Evolutionary conservation across 2,113 vertebrate species (phyloP).

Genomic region (Pristiophorus japonicus): DNA sequence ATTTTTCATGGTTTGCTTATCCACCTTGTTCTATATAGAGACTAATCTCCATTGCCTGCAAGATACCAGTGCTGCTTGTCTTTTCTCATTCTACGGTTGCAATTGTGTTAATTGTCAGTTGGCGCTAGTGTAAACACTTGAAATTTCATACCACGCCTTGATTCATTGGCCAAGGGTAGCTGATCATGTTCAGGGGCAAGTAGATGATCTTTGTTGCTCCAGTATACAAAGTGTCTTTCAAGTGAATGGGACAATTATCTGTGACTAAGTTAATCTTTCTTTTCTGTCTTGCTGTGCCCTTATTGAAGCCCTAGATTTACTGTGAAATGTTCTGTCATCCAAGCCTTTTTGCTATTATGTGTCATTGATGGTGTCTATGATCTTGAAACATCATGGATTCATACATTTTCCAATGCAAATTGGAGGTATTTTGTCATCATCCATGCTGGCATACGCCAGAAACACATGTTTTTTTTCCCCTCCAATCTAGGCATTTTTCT

Average conservation of each 20-base stretch:
- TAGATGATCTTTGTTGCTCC: neutral
- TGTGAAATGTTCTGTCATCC: neutral
- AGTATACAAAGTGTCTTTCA: neutral
- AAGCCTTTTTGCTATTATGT: neutral
- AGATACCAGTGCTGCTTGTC: neutral
- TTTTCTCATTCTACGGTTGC: neutral
- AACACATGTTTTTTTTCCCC: neutral
- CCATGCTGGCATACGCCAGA: neutral
- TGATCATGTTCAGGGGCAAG: neutral
- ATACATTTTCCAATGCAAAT: neutral
- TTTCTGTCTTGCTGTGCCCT: neutral
- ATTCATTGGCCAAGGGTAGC: neutral
- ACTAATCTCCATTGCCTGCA: neutral
- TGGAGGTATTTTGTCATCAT: neutral
- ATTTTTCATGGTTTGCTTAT: neutral
- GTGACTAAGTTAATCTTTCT: neutral
- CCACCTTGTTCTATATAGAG: neutral
- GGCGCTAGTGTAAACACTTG: neutral
- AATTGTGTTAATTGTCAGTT: neutral
- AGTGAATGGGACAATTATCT: neutral
- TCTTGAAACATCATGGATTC: neutral
- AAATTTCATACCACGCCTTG: neutral
- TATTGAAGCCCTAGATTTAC: neutral
- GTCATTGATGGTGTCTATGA: neutral
- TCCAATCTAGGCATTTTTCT: neutral